Conservation (phyloP, 2,888 invertebrate genomes). For the Himalopsyche tibetana region DNA sequence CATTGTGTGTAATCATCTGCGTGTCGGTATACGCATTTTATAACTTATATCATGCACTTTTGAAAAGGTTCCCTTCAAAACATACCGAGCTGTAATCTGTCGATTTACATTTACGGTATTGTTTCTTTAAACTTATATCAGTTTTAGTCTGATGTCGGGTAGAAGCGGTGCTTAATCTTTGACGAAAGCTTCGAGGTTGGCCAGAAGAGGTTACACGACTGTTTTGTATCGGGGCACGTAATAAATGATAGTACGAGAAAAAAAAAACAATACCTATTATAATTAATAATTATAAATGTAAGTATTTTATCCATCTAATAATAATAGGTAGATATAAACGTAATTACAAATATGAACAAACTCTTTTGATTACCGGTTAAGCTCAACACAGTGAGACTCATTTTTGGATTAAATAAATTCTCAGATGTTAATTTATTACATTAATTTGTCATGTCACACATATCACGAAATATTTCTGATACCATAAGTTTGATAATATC, state of each 20-base stretch:
- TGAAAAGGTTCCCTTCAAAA: conserved; percentile 88
- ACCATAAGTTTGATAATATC: too few species aligned
- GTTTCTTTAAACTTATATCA: background rate
- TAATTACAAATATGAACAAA: too few species aligned
- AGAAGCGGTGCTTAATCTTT: background rate
- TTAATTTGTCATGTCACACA: too few species aligned
- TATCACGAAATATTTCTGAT: too few species aligned
- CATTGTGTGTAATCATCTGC: conserved; percentile 85
- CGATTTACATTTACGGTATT: background rate
- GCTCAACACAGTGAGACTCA: too few species aligned
- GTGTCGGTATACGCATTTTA: conserved; percentile 92
- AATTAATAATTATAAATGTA: too few species aligned
- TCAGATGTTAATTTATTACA: too few species aligned
- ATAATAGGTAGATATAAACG: too few species aligned
- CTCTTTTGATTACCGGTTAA: too few species aligned
- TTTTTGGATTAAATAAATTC: too few species aligned
- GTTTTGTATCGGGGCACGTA: background rate
- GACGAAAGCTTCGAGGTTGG: background rate
- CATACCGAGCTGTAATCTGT: conserved; percentile 85
- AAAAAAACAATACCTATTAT: too few species aligned
- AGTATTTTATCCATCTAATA: too few species aligned
- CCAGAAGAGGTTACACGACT: background rate
- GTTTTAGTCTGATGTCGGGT: background rate
- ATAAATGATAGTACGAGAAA: background rate
- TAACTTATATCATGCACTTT: conserved; percentile 86